These are phyloP conservation scores for Philhelius pedissequus DNA, from an alignment of 2,888 invertebrate genomes.

Conservation along the genomic window DNA sequence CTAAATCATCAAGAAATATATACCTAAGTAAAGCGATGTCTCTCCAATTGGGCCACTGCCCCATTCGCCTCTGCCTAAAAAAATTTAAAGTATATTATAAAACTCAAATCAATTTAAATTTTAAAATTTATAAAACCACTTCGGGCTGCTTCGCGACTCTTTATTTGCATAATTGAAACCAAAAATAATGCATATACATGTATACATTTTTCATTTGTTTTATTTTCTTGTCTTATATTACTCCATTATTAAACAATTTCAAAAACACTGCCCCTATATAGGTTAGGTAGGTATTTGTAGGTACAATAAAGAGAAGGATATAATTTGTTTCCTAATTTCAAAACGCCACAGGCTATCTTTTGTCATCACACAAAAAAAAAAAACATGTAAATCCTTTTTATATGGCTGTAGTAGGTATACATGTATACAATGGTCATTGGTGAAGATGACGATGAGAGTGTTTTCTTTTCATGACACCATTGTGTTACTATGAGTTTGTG, in stretches of 20 bases:
- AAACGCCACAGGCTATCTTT: constrained; percentile 44
- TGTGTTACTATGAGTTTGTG: constrained; percentile 11
- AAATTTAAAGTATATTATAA: background rate
- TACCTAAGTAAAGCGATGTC: too few species aligned
- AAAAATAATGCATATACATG: background rate
- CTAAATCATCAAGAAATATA: too few species aligned
- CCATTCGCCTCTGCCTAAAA: too few species aligned
- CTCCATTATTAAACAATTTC: constrained; percentile 3
- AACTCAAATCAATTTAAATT: background rate
- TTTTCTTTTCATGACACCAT: constrained; percentile 17
- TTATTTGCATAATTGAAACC: background rate
- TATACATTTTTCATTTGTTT: background rate
- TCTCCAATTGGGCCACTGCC: too few species aligned
- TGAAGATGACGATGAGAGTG: background rate
- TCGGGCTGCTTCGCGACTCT: background rate
- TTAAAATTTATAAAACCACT: background rate
- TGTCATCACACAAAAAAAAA: constrained; percentile 16
- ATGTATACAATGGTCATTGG: background rate
- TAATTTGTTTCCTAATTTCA: constrained; percentile 38
- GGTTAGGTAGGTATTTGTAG: background rate
- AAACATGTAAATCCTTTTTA: constrained; percentile 61
- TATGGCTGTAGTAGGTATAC: constrained; percentile 6
- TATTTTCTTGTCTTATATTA: background rate
- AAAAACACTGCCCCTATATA: constrained; percentile 19
- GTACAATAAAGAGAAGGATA: constrained; percentile 29